A percentile compares a stretch with the other conserved stretches of the same genome.
phyloP scores from a whole-genome alignment of 1,140 invertebrate species.

The Drosophila auraria region DNA sequence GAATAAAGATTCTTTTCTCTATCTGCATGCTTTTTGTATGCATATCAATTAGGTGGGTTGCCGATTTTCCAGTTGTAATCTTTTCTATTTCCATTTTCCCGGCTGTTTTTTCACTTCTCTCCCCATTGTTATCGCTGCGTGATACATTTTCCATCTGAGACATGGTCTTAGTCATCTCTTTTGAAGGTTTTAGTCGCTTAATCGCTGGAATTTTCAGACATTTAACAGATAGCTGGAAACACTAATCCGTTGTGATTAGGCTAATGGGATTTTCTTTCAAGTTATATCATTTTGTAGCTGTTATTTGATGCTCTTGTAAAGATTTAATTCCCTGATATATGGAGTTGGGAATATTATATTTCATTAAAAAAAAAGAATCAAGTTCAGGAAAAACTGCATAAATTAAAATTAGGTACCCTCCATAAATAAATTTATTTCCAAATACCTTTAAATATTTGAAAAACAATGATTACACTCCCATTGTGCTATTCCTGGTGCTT shows the following conservation, averaged over 20 bases:
- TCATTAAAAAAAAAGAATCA: not conserved
- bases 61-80: slow-evolving; percentile 51
- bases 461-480: slow-evolving; percentile 4
- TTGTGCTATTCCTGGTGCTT: slow-evolving; percentile 6
- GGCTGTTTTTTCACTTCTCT: not conserved
- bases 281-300: not conserved
- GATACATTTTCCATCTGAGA: slow-evolving; percentile 16
- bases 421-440: not conserved
- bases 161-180: slow-evolving; percentile 28
- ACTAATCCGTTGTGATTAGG: slow-evolving; percentile 17
- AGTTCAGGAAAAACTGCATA: not conserved
- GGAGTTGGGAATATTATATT: not conserved
- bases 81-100: slow-evolving; percentile 3
- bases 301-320: not conserved
- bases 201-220: slow-evolving; percentile 18
- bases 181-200: slow-evolving; percentile 45
- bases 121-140: not conserved
- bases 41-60: slow-evolving; percentile 54
- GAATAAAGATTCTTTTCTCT: not conserved
- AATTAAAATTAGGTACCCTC: no score
- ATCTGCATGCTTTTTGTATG: slow-evolving; percentile 30
- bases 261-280: slow-evolving; percentile 14
- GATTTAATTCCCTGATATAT: not conserved
- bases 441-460: not conserved
- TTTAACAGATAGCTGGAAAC: not conserved